Base-by-base conservation (phyloP, 1,140 invertebrate species). In the Drosophila burlai region DNA sequence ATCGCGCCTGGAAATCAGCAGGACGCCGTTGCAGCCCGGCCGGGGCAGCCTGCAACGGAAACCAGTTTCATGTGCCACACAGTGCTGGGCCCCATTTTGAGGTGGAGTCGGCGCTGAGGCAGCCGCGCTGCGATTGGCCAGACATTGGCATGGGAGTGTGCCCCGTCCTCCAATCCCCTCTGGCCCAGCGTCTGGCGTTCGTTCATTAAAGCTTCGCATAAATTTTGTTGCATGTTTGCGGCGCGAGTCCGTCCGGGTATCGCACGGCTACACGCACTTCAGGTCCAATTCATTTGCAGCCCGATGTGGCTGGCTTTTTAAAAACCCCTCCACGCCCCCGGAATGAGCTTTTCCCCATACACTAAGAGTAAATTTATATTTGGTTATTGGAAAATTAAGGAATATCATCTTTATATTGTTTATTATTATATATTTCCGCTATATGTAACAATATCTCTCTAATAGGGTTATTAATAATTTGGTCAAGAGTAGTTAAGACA, bases 131-230 rank as follows among this genome's bases (percentile, higher is more conserved):
- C 79, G 59, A 90, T 91, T 90, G 85, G 85, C 50, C 83, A 76
- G 31, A 50, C 18, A 47, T 11, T 6, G 34, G 26, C 38, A 2
- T 64, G 43, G 55, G 24, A 65, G 59, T 79, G 42, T 64, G 36
- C 45, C 11, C 61, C 60, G 13, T 13, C 31, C 18, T n/a, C 31
- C 26, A 31, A 18, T 38, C 21, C 18, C 50, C 52, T 55, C 34
- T 55, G 47, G 49, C 42, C 45, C 8, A 47, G 3, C 46, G 46
- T 66, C 65, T 81, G 81, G 60, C 55, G 79, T 85, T 82, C 75
- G 79, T 90, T 91, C 81, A 85, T 89, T 90, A 81, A 76, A 80
- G 85, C 66, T 91, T 82, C 85, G 81, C 85, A 90, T 90, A 90
- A 90, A 90, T 90, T 82, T 90, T 90, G 85, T 90, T 90, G 85